Evolutionary conservation across 2,888 invertebrate genomes (phyloP).

Genomic region (Orthonychiurus folsomi): DNA sequence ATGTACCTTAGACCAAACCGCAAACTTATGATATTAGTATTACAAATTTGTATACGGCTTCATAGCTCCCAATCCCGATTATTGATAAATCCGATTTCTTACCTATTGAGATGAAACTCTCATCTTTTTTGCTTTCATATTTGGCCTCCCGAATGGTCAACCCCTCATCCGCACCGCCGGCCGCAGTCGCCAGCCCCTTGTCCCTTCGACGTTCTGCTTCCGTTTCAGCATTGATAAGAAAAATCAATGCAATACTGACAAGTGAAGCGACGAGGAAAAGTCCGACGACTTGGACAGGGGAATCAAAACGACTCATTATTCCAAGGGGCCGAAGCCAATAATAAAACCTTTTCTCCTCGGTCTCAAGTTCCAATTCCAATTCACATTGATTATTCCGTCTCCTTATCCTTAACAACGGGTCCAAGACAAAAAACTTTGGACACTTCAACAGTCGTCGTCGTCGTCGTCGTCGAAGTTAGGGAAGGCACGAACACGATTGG

Average conservation of each 20-base stretch:
- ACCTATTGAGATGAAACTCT: neutral
- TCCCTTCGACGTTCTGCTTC: neutral
- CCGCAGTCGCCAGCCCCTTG: neutral
- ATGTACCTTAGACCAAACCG: too few species aligned
- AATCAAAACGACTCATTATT: constrained; percentile 29
- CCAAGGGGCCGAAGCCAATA: neutral
- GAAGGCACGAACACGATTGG: too few species aligned
- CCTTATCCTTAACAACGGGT: neutral
- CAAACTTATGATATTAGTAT: too few species aligned
- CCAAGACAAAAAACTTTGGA: too few species aligned
- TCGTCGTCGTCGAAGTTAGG: too few species aligned
- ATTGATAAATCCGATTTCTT: too few species aligned
- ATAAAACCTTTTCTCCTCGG: neutral
- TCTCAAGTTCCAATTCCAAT: neutral
- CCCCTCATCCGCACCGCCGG: neutral
- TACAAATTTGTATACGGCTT: too few species aligned
- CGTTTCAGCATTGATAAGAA: constrained; percentile 35
- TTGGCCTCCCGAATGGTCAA: too few species aligned
- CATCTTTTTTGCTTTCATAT: neutral
- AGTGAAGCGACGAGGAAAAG: constrained; percentile 34
- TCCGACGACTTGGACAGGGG: constrained; percentile 31
- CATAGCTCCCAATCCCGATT: too few species aligned
- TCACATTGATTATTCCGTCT: neutral
- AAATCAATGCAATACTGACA: constrained; percentile 37
- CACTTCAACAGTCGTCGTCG: too few species aligned